phyloP scores from a whole-genome alignment of 2,888 invertebrate species.

The Bellardia pandia region DNA sequence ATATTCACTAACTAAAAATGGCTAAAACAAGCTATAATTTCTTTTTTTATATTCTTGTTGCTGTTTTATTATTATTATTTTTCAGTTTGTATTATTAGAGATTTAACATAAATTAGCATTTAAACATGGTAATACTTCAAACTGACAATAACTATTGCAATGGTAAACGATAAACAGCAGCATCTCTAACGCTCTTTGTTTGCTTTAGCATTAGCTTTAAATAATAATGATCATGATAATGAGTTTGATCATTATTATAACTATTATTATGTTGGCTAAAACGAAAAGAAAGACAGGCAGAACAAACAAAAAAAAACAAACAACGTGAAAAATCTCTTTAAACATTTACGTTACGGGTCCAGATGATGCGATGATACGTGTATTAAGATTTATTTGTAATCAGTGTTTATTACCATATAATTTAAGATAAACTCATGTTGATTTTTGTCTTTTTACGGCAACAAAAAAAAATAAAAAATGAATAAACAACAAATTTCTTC shows the following conservation, averaged over 20 bases:
- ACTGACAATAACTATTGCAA: constrained; percentile 42
- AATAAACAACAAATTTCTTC: constrained; percentile 15
- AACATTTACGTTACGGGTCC: constrained; percentile 35
- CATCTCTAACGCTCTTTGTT: background rate
- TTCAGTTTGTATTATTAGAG: constrained; percentile 27
- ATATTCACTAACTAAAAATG: constrained; percentile 43
- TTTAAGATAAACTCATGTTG: constrained; percentile 69
- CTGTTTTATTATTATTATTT: constrained; percentile 13
- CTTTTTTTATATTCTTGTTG: background rate
- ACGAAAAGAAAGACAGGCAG: no score
- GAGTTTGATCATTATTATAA: constrained; percentile 33
- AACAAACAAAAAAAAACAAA: background rate
- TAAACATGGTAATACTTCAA: constrained; percentile 69
- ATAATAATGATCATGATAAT: constrained; percentile 17
- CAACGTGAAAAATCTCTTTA: constrained; percentile 30
- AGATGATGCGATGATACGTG: constrained; percentile 40
- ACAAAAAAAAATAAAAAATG: constrained; percentile 22
- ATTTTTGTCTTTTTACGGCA: constrained; percentile 42
- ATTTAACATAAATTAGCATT: constrained; percentile 72
- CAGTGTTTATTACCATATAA: constrained; percentile 73
- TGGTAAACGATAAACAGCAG: background rate
- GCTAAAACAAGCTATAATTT: constrained; percentile 57
- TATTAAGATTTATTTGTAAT: constrained; percentile 73
- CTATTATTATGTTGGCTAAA: background rate
- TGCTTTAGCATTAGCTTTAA: background rate